A percentile compares a stretch with the other conserved stretches of the same genome.
These are phyloP conservation scores for Sternotherus odoratus DNA, from an alignment of 2,797 vertebrate genomes.

Conservation along the genomic window DNA sequence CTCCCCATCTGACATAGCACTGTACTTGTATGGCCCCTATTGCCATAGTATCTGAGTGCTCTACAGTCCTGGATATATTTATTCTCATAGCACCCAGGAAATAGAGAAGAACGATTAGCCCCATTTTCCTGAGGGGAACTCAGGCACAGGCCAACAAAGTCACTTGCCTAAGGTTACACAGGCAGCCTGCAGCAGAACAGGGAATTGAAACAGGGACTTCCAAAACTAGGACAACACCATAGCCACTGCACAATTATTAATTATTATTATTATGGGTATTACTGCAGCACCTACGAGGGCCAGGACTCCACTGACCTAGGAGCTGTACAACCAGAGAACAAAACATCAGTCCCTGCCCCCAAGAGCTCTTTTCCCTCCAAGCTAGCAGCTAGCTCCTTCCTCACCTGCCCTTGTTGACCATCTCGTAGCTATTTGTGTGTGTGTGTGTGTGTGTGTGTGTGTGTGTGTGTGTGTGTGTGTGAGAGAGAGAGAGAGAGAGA, in stretches of 20 bases:
- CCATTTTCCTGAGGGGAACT: not conserved
- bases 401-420: not conserved
- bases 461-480: no score
- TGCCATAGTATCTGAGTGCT: not conserved
- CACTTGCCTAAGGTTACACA: not conserved
- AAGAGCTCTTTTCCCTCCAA: not conserved
- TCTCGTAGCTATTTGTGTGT: no score
- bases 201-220: not conserved
- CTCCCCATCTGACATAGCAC: not conserved
- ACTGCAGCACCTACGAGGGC: not conserved
- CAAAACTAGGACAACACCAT: not conserved
- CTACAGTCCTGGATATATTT: not conserved
- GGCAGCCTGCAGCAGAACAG: not conserved
- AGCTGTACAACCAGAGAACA: not conserved
- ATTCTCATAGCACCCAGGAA: not conserved
- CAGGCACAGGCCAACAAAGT: not conserved
- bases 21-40: not conserved
- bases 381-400: not conserved
- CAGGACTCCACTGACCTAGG: not conserved
- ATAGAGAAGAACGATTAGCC: not conserved
- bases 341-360: not conserved
- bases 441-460: no score
- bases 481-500: no score
- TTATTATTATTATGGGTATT: not conserved
- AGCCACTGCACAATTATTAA: not conserved